Evolutionary conservation across 1,140 invertebrate species (phyloP), one percentile per base, ranked within the genome.

Genomic region (Holotrichia oblita): DNA sequence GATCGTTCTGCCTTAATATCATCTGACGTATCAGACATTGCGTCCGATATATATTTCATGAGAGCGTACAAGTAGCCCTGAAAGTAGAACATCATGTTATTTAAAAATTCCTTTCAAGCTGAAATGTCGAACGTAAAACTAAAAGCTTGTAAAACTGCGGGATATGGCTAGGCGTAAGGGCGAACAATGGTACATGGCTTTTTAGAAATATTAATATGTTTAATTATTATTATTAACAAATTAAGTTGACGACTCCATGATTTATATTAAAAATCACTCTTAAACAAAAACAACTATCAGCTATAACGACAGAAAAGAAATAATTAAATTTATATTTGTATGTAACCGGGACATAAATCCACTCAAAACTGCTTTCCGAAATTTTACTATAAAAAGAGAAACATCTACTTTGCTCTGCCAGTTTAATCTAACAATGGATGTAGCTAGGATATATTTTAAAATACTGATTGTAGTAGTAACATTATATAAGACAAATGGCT

Each of bases 11-110:
- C 75, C 78, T 81, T 80, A n/a, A 72, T 69, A 8, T 86, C 85
- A 72, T 85, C 84, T 6, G 85, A 85, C 6, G 82, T 84, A 78
- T 86, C 85, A 7, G 85, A 85, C 85, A 86, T 86, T 55, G 77
- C 77, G 7, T 77, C 48, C 40, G 64, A 41, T 73, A 41, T 74
- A 74, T 74, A 74, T 74, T 40, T 44, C 73, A 74, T 40, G 40
- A 22, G 34, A 74, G n/a, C 27, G 22, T 9, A 42, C 24, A 64
- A 76, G 40, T 61, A 22, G 7, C 6, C 55, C 73, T 75, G 44
- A 44, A 76, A 79, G 42, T 42, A 78, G 17, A 73, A 40, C 42
- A 72, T n/a, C 24, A 77, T 24, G 44, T 55, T 69, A 69, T 69
- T 69, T 69, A 69, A 69, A n/a, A 69, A 69, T 34, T 9, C 24